Percentiles rank a stretch among this genome's conserved stretches.
These are phyloP conservation scores for Aplodontia rufa DNA, from an alignment of 2,113 vertebrate genomes.

Conservation along the genomic window DNA sequence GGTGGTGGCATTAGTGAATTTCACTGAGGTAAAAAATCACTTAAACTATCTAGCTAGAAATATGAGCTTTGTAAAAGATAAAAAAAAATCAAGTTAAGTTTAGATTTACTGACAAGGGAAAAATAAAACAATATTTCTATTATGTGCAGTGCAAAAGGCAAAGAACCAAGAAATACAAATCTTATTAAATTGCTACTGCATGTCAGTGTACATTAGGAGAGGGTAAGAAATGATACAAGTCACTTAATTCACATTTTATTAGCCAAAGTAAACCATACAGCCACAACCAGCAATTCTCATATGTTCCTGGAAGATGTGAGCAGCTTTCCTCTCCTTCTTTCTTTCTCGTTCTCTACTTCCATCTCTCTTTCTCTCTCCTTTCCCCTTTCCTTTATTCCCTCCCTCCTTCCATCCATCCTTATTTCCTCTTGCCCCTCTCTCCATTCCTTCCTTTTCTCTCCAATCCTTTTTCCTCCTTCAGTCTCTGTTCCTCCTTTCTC, in stretches of 20 bases:
- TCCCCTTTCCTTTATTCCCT: neutral
- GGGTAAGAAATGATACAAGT: neutral
- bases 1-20: neutral
- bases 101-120: neutral
- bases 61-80: neutral
- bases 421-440: too few species aligned
- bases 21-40: neutral
- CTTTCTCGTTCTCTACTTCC: too few species aligned
- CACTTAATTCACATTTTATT: neutral
- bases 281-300: neutral
- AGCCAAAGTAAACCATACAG: neutral
- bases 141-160: neutral
- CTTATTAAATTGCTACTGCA: neutral
- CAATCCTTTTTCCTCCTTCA: too few species aligned
- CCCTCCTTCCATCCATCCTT: neutral
- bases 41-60: neutral
- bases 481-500: neutral
- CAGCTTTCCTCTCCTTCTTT: neutral
- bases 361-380: neutral
- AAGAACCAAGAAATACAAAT: neutral
- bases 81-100: neutral
- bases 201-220: neutral
- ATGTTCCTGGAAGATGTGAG: neutral
- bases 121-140: neutral
- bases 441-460: accelerated